Evolutionary conservation across 2,888 invertebrate species (phyloP).

Genomic region (Thereva unica): DNA sequence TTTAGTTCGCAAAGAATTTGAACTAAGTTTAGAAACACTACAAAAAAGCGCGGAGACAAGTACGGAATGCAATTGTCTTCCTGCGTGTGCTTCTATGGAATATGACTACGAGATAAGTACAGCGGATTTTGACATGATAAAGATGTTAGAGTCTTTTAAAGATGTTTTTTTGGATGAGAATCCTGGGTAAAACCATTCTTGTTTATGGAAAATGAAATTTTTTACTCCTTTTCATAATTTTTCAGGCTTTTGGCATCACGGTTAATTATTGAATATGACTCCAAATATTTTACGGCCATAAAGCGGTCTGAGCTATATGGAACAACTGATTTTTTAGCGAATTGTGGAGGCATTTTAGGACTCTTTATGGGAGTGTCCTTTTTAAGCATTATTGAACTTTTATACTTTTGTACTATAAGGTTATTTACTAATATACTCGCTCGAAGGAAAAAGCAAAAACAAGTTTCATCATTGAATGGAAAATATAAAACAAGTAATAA

Average conservation of each 20-base stretch:
- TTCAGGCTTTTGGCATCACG: conserved; percentile 63
- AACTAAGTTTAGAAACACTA: too few relatives aligned
- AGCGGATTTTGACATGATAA: conserved; percentile 48
- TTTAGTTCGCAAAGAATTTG: conserved; percentile 49
- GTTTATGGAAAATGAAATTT: neutral
- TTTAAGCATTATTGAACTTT: conserved; percentile 59
- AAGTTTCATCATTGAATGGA: too few relatives aligned
- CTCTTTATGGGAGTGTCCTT: conserved; percentile 56
- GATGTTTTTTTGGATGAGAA: conserved; percentile 39
- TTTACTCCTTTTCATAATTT: conserved; percentile 24
- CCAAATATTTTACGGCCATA: conserved; percentile 70
- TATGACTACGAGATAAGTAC: conserved; percentile 55
- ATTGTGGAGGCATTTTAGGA: conserved; percentile 69
- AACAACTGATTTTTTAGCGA: conserved; percentile 69
- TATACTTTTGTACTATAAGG: conserved; percentile 61
- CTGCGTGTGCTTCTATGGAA: conserved; percentile 52
- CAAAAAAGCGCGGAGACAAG: too few relatives aligned
- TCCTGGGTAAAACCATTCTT: conserved; percentile 41
- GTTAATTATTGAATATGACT: conserved; percentile 71
- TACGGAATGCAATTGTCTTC: conserved; percentile 52
- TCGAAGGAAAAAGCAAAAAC: conserved; percentile 40
- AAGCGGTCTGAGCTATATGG: conserved; percentile 70
- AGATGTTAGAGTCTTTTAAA: neutral
- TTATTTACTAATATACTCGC: conserved; percentile 54
- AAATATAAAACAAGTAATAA: too few relatives aligned